phyloP scores from a whole-genome alignment of 2,113 vertebrate species.

The Ochotona princeps region DNA sequence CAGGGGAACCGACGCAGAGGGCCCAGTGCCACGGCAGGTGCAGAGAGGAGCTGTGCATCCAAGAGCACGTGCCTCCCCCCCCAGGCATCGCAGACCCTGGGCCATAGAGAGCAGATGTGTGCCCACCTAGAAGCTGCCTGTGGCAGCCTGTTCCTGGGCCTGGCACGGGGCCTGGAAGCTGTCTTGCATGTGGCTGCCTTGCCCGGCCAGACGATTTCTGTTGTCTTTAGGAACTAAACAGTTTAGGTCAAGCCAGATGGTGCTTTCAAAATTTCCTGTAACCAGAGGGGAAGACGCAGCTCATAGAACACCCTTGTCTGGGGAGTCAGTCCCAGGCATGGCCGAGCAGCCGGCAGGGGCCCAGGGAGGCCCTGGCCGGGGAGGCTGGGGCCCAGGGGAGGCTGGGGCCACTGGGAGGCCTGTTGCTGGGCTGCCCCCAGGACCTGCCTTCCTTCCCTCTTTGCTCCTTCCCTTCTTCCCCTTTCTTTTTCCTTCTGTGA shows the following conservation, averaged over 20 bases:
- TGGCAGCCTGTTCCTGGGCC: not conserved
- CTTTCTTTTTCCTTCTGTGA: no score
- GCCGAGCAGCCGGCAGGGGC: not conserved
- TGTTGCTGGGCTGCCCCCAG: no score
- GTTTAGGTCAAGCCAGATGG: not conserved
- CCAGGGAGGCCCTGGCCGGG: not conserved
- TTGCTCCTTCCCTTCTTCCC: no score
- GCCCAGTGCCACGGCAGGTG: rapidly evolving
- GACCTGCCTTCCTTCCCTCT: no score
- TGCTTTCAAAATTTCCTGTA: slow-evolving; percentile 47
- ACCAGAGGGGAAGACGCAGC: slow-evolving; percentile 28
- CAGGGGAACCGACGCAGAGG: not conserved
- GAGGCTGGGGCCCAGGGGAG: not conserved
- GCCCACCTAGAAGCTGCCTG: not conserved
- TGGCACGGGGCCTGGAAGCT: not conserved
- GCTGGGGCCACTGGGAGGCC: no score
- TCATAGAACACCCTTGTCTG: slow-evolving; percentile 19
- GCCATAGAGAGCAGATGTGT: not conserved
- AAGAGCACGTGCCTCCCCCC: not conserved
- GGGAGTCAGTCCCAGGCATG: not conserved
- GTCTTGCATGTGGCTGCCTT: not conserved
- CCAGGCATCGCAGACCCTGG: not conserved
- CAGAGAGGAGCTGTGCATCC: not conserved
- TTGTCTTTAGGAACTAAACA: slow-evolving; percentile 18
- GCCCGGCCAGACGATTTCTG: not conserved